Conservation (phyloP, 2,113 vertebrate genomes). For the Chelonoidis abingdonii region DNA sequence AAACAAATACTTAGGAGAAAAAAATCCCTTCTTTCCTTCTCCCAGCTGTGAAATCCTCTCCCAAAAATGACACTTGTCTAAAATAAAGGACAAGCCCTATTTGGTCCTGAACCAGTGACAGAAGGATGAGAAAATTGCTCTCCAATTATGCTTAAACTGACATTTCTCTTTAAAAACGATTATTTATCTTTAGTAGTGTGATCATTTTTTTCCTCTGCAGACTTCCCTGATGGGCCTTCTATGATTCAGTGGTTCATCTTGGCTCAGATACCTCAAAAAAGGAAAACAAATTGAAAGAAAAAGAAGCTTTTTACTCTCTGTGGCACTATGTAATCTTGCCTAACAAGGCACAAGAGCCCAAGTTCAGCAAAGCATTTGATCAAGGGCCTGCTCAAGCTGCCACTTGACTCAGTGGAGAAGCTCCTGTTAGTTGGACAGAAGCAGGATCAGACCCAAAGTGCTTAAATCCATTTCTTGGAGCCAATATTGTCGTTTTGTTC, state of each 20-base stretch:
- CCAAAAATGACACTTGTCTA: not conserved
- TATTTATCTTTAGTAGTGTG: not conserved
- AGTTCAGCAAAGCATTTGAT: not conserved
- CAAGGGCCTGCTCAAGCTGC: not conserved
- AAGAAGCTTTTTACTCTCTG: not conserved
- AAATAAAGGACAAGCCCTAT: not conserved
- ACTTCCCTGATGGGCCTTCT: not conserved
- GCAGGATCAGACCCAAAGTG: not conserved
- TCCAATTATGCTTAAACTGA: not conserved
- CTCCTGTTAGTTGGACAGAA: not conserved
- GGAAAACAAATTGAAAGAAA: not conserved
- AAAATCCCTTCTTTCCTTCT: not conserved
- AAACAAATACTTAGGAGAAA: not conserved
- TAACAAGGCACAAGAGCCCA: not conserved
- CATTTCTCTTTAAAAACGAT: not conserved
- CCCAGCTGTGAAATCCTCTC: not conserved
- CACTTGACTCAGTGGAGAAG: not conserved
- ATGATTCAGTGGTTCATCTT: not conserved
- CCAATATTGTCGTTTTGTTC: not conserved
- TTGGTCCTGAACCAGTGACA: not conserved
- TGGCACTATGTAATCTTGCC: not conserved
- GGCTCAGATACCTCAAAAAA: not conserved
- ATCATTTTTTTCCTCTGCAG: not conserved
- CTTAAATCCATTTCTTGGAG: not conserved
- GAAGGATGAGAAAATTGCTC: not conserved